Conservation (phyloP, 2,888 invertebrate species). For the Troides helena region DNA sequence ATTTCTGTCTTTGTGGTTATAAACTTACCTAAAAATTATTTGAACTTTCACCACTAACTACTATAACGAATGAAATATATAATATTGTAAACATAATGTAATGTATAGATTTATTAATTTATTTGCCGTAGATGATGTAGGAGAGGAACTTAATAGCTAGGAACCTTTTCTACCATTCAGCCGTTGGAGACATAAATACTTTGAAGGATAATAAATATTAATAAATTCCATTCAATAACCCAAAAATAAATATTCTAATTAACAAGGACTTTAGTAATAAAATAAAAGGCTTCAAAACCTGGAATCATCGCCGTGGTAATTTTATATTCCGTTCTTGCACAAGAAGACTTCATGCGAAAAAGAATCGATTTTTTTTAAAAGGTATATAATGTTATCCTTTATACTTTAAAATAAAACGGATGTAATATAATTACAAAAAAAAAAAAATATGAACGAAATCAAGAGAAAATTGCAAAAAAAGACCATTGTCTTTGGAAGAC, state of each 20-base stretch:
- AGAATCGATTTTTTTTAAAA: constrained; percentile 63
- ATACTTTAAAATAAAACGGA: constrained; percentile 57
- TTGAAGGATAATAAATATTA: too few relatives aligned
- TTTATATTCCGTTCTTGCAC: constrained; percentile 67
- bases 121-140: too few relatives aligned
- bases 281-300: constrained; percentile 38
- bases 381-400: constrained; percentile 48
- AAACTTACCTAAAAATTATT: neutral
- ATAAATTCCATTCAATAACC: too few relatives aligned
- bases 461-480: constrained; percentile 60
- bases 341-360: constrained; percentile 73
- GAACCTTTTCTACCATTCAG: too few relatives aligned
- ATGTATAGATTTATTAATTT: too few relatives aligned
- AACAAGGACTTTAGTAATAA: neutral
- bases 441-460: constrained; percentile 50
- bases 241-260: neutral
- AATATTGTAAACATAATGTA: too few relatives aligned
- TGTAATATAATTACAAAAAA: constrained; percentile 54
- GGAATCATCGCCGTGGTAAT: constrained; percentile 63
- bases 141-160: too few relatives aligned
- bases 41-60: too few relatives aligned
- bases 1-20: neutral
- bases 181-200: too few relatives aligned
- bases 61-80: too few relatives aligned
- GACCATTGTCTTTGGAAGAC: constrained; percentile 44